phyloP scores from a whole-genome alignment of 1,140 invertebrate species.

The Sycophila sp. region DNA sequence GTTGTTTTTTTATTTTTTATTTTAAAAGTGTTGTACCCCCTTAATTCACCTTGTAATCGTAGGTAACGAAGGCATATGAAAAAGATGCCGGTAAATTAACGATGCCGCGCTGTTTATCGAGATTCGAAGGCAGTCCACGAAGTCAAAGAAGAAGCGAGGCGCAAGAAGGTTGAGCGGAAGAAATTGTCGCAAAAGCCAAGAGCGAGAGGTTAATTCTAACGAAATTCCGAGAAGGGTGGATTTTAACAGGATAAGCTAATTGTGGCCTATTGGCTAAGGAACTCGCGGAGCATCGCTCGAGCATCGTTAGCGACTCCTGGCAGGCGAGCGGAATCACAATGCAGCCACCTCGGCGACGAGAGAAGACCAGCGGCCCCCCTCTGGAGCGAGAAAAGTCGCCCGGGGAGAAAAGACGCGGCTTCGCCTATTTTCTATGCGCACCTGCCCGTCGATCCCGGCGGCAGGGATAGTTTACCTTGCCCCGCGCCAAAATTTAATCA shows the following conservation, averaged over 20 bases:
- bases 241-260: slow-evolving; percentile 68
- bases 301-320: slow-evolving; percentile 64
- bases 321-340: slow-evolving; percentile 65
- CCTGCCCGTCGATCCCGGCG: slow-evolving; percentile 44
- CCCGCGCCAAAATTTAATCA: too few species aligned
- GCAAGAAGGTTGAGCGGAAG: slow-evolving; percentile 44
- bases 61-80: background rate
- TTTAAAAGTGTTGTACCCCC: too few species aligned
- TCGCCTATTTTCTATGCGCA: slow-evolving; percentile 52
- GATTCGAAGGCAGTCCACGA: slow-evolving; percentile 53
- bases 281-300: slow-evolving; percentile 54
- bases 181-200: slow-evolving; percentile 43
- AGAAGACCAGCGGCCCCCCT: slow-evolving; percentile 32
- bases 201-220: slow-evolving; percentile 61
- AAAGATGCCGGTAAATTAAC: slow-evolving; percentile 27
- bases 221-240: slow-evolving; percentile 57
- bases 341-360: slow-evolving; percentile 55
- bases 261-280: slow-evolving; percentile 66
- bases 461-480: background rate
- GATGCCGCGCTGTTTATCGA: slow-evolving; percentile 42
- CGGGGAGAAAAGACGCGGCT: background rate
- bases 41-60: too few species aligned
- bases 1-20: background rate
- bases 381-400: slow-evolving; percentile 23
- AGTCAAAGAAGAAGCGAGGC: slow-evolving; percentile 31